Evolutionary conservation across 1,140 invertebrate species (phyloP).

Genomic region (Cherax quadricarinatus): DNA sequence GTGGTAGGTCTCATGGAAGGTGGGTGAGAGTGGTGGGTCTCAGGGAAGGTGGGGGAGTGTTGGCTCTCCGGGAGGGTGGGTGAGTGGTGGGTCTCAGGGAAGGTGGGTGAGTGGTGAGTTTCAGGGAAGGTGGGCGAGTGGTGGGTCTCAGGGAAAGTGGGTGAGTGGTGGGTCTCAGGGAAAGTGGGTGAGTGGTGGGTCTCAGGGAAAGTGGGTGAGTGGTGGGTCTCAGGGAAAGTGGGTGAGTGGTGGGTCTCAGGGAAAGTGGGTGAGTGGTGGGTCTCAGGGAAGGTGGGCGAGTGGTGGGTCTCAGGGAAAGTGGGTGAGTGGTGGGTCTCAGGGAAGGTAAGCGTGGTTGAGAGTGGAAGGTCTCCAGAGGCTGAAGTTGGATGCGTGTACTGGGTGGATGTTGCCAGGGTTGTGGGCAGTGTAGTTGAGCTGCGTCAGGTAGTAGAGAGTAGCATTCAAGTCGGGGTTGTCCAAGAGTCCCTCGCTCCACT

Average conservation of each 20-base stretch:
- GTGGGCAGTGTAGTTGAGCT: background rate
- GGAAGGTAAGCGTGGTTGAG: background rate
- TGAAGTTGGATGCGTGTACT: constrained; percentile 9
- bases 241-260: no score
- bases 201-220: no score
- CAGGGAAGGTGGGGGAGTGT: background rate
- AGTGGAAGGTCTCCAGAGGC: background rate
- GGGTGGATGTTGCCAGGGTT: background rate
- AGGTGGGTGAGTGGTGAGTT: background rate
- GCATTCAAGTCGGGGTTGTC: constrained; percentile 52
- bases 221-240: no score
- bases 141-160: background rate
- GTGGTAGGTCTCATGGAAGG: no score
- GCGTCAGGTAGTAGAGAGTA: constrained; percentile 40
- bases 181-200: no score
- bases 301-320: no score
- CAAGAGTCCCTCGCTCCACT: background rate
- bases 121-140: background rate
- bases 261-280: no score
- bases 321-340: no score
- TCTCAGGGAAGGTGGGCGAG: no score
- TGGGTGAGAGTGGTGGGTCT: no score
- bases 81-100: background rate
- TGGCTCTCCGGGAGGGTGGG: background rate
- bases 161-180: no score